Base-by-base conservation (phyloP, 2,888 invertebrate species). In the Mythimna albipuncta region DNA sequence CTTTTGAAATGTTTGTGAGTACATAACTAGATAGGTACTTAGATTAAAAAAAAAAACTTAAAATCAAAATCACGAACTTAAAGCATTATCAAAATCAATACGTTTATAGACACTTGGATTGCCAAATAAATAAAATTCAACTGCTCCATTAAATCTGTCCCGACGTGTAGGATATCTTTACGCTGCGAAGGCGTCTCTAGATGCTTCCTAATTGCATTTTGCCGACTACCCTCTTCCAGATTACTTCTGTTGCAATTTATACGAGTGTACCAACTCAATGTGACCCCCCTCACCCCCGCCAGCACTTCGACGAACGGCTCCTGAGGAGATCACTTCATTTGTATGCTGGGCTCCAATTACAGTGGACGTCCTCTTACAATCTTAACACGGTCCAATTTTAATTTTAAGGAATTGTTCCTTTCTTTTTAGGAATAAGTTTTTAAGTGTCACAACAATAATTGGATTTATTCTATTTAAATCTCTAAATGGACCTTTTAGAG, bases 121-220 rank as follows among this genome's bases (percentile, higher is more conserved):
- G 10, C 38, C 38, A 47, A 13, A 10, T 41, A 32, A 13, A 62
- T 26, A 54, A 32, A 26, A 63, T 21, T 38, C 0, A 41, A 55
- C 32, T 41, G 57, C 6, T 59, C 21, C 19, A 68, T 68, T 55
- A 55, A 62, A 76, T 67, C 35, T 81, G 80, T 59, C 76, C 75
- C 7, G 21, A 72, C 85, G 58, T 88, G 86, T 76, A 87, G 66
- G 83, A 85, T 85, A 87, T 88, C 81, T 84, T 84, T 69, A 81
- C 81, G 73, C 78, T 72, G 69, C 80, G 79, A 78, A 82, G 84
- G 83, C 85, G 87, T 88, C 89, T 87, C 85, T 89, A 81, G 85
- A 82, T 88, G 85, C 85, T 88, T 88, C 88, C 89, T 91, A 91
- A 91, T 91, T 91, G 91, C 90, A 90, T 91, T 87, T 90, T 78